Percentiles rank a stretch among this genome's conserved stretches.
Evolutionary conservation across 2,888 invertebrate species (phyloP).

Genomic region (Urechis unicinctus): DNA sequence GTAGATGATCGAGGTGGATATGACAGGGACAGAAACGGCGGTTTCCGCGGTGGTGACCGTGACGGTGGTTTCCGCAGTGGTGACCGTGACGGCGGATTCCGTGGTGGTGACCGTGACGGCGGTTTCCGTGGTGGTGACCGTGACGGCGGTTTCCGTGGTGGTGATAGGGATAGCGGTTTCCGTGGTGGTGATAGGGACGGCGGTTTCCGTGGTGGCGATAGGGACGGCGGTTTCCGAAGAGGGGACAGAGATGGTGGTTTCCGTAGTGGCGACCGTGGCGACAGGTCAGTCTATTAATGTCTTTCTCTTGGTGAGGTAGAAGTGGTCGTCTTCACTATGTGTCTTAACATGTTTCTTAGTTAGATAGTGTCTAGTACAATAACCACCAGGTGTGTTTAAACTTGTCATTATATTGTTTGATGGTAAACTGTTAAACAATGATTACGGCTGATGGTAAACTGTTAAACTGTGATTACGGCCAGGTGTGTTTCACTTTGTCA

Average conservation of each 20-base stretch:
- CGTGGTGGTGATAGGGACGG: slow-evolving; percentile 8
- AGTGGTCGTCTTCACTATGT: no score
- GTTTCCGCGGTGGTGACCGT: slow-evolving; percentile 45
- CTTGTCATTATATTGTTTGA: no score
- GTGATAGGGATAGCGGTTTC: slow-evolving; percentile 15
- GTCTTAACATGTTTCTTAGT: no score
- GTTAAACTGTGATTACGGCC: no score
- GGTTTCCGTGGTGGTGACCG: background rate
- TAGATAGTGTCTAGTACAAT: no score
- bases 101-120: slow-evolving; percentile 4
- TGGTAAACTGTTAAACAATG: no score
- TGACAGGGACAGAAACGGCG: slow-evolving; percentile 37
- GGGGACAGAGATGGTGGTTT: slow-evolving; percentile 13
- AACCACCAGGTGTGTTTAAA: no score
- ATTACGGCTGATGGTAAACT: no score
- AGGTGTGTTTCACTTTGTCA: no score
- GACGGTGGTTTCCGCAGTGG: slow-evolving; percentile 16
- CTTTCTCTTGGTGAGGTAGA: no score
- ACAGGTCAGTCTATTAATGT: no score
- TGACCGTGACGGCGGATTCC: slow-evolving; percentile 26
- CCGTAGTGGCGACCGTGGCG: slow-evolving; percentile 3
- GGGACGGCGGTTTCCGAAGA: slow-evolving; percentile 5
- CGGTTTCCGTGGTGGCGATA: slow-evolving; percentile 7
- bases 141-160: slow-evolving; percentile 14
- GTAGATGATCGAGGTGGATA: slow-evolving; percentile 8